Evolutionary conservation across 1,140 invertebrate genomes (phyloP), one percentile per base, ranked within the genome.

Genomic region (Drosophila bocqueti): DNA sequence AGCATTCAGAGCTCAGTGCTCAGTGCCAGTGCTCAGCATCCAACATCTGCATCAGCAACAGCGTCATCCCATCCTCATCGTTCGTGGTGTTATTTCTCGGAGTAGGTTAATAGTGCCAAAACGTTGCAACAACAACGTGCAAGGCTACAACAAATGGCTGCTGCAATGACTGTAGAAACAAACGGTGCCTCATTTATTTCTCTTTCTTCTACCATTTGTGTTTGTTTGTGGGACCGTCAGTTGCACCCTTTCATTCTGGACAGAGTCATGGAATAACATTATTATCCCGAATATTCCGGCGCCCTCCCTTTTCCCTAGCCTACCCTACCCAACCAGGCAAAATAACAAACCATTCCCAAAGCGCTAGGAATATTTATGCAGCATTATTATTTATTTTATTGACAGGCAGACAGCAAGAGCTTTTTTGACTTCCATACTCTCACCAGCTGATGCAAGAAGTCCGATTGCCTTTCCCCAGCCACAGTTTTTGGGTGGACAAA

Each of bases 341-440:
- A 61, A 24, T 52, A 55, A 16, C 34, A n/a, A 57, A n/a, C 62
- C 52, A 63, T 67, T 58, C 63, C 68, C 72, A 77, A 71, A 84
- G 69, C 83, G 64, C 49, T 81, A 65, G 78, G 43, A 71, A 83
- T 89, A 89, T 87, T 89, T 87, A 89, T 87, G 83, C 81, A 64
- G 84, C 85, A 87, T 89, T 89, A 89, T 81, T 89, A 89, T 85
- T 89, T 90, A 89, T 89, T 85, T 89, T 90, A 89, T 89, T 89
- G 85, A 82, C 85, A 85, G 84, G 68, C 69, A 59, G 38, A 43
- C 36, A 31, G 54, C 29, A 36, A 60, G 24, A 60, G 36, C 42
- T 73, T 50, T 58, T 47, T 84, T 59, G 67, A 66, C 62, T 79
- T 68, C 61, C 50, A 71, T 81, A 76, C 81, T 63, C 77, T 83